These are phyloP conservation scores for Drosophila mulleri DNA, from an alignment of 2,888 invertebrate genomes.

Conservation along the genomic window DNA sequence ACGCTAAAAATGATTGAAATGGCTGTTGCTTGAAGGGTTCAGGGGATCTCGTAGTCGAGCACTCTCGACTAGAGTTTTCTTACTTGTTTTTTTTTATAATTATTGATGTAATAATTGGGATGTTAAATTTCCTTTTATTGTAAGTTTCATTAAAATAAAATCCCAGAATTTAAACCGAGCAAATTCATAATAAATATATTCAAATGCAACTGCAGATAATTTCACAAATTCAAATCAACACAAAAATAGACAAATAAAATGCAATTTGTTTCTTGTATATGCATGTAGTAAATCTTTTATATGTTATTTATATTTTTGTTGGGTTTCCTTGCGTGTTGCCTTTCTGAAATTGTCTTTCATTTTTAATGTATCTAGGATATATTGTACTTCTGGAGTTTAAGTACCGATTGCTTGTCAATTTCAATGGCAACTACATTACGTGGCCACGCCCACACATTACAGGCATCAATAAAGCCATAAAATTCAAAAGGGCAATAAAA, in stretches of 20 bases:
- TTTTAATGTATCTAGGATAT: slow-evolving; percentile 7
- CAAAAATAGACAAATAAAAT: not conserved
- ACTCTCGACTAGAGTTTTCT: no score
- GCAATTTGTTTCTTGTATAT: not conserved
- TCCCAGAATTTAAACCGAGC: not conserved
- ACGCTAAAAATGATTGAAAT: no score
- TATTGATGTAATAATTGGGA: not conserved
- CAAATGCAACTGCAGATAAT: no score
- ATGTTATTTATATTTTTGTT: no score
- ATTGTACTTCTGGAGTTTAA: slow-evolving; percentile 24
- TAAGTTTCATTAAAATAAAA: not conserved
- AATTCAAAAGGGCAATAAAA: slow-evolving; percentile 72
- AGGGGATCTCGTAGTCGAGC: no score
- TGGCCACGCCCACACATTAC: slow-evolving; percentile 56
- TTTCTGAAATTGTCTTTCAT: not conserved
- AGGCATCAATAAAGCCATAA: slow-evolving; percentile 71
- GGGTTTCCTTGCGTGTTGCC: not conserved
- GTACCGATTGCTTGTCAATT: slow-evolving; percentile 48
- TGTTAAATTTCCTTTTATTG: not conserved
- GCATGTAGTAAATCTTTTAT: no score
- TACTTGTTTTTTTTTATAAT: not conserved
- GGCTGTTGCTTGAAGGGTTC: no score
- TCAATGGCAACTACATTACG: slow-evolving; percentile 48
- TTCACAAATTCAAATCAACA: no score
- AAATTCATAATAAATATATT: not conserved